phyloP scores from a whole-genome alignment of 2,113 vertebrate genomes.

The Poicephalus meyeri region DNA sequence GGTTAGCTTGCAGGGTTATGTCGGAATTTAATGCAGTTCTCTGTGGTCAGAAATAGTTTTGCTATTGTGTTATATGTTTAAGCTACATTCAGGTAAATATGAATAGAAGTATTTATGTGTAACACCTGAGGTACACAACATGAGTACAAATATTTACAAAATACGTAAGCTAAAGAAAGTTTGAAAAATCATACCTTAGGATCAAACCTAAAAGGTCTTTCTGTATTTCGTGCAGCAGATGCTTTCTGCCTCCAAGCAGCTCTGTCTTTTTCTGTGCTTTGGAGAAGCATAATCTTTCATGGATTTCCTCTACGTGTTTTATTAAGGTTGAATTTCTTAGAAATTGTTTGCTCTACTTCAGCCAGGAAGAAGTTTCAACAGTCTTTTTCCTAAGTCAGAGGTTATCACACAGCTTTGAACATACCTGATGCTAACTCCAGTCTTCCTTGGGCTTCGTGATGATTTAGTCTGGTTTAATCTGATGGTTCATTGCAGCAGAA shows the following conservation, averaged over 20 bases:
- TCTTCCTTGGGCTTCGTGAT: neutral
- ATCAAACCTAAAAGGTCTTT: neutral
- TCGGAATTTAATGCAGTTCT: neutral
- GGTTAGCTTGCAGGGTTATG: neutral
- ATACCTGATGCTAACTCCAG: rapidly evolving
- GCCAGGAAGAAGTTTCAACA: neutral
- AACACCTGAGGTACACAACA: neutral
- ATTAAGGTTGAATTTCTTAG: neutral
- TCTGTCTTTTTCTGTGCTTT: neutral
- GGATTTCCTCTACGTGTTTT: neutral
- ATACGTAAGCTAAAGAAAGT: neutral
- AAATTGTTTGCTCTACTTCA: neutral
- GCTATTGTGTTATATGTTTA: neutral
- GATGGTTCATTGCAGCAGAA: neutral
- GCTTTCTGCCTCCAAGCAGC: neutral
- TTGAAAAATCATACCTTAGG: neutral
- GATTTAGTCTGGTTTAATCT: neutral
- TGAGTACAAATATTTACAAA: neutral
- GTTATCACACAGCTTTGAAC: neutral
- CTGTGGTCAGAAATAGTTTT: neutral
- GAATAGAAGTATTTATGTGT: neutral
- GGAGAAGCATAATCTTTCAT: neutral
- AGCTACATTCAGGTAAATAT: neutral
- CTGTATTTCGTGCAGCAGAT: neutral
- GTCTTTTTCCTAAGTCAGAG: neutral